Base-by-base conservation (phyloP, 2,113 vertebrate genomes). In the Regulus satrapa region DNA sequence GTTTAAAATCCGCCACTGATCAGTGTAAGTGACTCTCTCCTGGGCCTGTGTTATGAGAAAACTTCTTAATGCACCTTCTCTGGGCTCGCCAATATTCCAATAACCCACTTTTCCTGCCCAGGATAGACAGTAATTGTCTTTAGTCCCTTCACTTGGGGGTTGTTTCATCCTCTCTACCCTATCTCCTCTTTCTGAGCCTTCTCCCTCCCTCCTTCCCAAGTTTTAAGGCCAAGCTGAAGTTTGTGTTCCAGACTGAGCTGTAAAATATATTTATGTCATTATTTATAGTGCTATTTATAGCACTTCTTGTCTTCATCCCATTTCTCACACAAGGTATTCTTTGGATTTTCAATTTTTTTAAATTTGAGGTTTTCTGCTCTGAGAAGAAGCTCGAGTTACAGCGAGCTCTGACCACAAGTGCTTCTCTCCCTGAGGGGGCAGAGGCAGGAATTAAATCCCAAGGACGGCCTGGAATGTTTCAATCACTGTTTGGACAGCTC, bases 371-470 rank as follows among this genome's bases (percentile, higher is more conserved):
- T 71, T 94, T 54, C 29, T 36, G 1, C 20, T 34, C 61, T 20
- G 56, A 23, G 41, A 36, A 48, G 64, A 26, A 88, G 18, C 25
- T 34, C 1, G 5, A 21, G 43, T 5, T 23, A 3, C 16, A 24
- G n/a, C 0, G 10, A 54, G 77, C 77, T 62, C 68, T 74, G 73
- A 6, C 14, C 13, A 2, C 0, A 0, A 5, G 5, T 8, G 67
- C 58, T 59, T 10, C 77, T 40, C 6, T 0, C 4, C 56, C 45
- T 16, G 56, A 32, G 6, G 1, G 52, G 31, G 13, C 32, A 21
- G 0, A 0, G 66, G 51, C 32, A 38, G 43, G 29, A 12, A 20
- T 1, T 11, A 4, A 73, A 8, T 24, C 10, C 72, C 72, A 17
- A 3, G 51, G 31, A 19, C 45, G 68, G 23, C 56, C 85, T 40